Evolutionary conservation across 2,888 invertebrate genomes (phyloP), one percentile per base, ranked within the genome.

Genomic region (Habrosyne pyritoides): DNA sequence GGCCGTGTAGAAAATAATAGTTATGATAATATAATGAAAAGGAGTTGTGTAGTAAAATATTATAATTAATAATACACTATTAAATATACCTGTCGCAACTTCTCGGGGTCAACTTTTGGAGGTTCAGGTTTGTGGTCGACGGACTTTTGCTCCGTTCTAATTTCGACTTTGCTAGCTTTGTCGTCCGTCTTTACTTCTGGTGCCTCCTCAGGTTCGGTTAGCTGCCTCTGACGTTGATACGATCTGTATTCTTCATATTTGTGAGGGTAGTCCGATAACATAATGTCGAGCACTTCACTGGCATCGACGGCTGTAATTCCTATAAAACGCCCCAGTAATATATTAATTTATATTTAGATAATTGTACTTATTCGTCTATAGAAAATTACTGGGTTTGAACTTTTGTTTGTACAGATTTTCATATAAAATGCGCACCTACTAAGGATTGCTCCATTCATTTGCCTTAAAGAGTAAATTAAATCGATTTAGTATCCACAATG

Each of bases 201-300:
- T 6, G 71, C 60, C 5, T 69, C 70, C 1, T 55, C 52, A 0
- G 76, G 63, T 33, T 68, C 83, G 1, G 78, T 69, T 14, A 83
- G 71, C 53, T 87, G 96, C 71, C 94, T 79, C 58, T 81, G 94
- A 3, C 81, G 92, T 81, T 95, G 95, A 71, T 95, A 94, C 64
- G 95, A 95, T 55, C 97, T 94, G 82, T 96, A 97, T 78, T 98
- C 98, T 84, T 98, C 97, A 81, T 98, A 99, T 79, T 99, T 98
- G 60, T 97, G 97, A 48, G 97, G 98, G 87, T 98, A 99, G 89
- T 99, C 99, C 30, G 96, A 95, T 67, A 96, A 95, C 98, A 99
- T 98, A 56, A 99, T 96, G 80, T 99, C 99, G 67, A 98, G 93
- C 52, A 99, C 97, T 84, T 99, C 99, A 52, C 97, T 96, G 61